Percentiles rank a stretch among this genome's conserved stretches.
Conservation (phyloP, 2,888 invertebrate species). For the Drosophila aldrichi region DNA sequence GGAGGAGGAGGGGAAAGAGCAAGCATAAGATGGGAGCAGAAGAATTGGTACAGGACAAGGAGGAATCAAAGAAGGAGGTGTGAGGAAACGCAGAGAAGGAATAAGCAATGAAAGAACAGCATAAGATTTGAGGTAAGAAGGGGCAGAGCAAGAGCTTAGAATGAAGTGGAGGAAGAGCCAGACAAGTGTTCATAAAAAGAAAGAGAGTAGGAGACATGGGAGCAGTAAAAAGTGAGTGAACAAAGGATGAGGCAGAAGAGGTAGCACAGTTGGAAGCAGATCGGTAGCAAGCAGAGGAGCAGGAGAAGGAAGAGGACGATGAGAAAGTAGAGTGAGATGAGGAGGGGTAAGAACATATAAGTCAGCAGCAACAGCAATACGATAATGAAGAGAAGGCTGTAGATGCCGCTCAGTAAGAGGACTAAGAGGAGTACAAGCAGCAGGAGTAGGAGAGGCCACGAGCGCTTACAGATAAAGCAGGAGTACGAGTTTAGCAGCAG, state of each 20-base stretch:
- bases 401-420: no score
- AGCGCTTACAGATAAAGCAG: not conserved
- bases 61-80: not conserved
- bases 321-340: not conserved
- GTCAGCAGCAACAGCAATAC: not conserved
- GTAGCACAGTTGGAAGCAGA: not conserved
- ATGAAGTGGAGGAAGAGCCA: no score
- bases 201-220: no score
- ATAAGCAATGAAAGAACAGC: no score
- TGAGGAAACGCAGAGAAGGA: no score
- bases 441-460: not conserved
- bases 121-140: no score
- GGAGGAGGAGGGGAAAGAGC: no score
- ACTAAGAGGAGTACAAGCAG: not conserved
- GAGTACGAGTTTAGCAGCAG: not conserved
- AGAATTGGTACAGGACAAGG: not conserved
- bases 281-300: not conserved
- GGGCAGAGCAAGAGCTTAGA: no score
- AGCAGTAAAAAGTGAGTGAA: no score
- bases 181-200: no score
- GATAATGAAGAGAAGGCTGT: not conserved
- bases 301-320: not conserved
- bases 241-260: not conserved
- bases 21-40: not conserved
- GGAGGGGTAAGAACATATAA: no score